Percentiles rank a stretch among this genome's conserved stretches.
These are phyloP conservation scores for Penaeus monodon DNA, from an alignment of 2,888 invertebrate genomes.

Conservation along the genomic window DNA sequence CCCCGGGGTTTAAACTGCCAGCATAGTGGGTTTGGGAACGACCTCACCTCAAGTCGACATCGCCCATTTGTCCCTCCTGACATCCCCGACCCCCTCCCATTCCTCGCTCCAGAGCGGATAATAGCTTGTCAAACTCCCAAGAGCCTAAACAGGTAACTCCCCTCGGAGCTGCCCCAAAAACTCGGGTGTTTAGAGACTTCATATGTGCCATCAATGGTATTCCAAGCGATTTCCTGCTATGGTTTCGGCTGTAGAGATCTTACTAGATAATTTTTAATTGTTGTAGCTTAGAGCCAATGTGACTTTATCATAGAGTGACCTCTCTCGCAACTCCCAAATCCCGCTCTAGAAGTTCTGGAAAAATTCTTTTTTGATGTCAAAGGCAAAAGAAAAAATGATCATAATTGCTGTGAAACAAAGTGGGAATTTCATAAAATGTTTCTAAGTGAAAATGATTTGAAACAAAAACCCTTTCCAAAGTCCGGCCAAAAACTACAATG, in stretches of 20 bases:
- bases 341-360: constrained; percentile 60
- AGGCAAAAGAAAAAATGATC: constrained; percentile 48
- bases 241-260: constrained; percentile 59
- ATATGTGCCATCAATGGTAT: constrained; percentile 37
- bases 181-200: constrained; percentile 54
- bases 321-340: constrained; percentile 62
- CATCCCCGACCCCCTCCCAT: constrained; percentile 54
- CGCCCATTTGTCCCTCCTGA: constrained; percentile 49
- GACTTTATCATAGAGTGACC: constrained; percentile 58
- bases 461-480: constrained; percentile 60
- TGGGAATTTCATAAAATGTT: constrained; percentile 58
- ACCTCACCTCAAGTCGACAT: constrained; percentile 42
- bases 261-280: constrained; percentile 59
- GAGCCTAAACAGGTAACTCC: constrained; percentile 60
- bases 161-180: constrained; percentile 56
- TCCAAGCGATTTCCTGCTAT: constrained; percentile 58
- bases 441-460: constrained; percentile 61
- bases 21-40: constrained; percentile 51
- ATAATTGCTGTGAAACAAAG: constrained; percentile 53
- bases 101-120: constrained; percentile 57
- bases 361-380: constrained; percentile 58
- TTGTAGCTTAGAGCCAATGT: constrained; percentile 56
- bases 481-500: constrained; percentile 62
- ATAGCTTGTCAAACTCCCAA: constrained; percentile 56
- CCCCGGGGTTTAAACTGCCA: too few species aligned